Evolutionary conservation across 2,888 invertebrate genomes (phyloP), one percentile per base, ranked within the genome.

Genomic region (Synergus umbraculus): DNA sequence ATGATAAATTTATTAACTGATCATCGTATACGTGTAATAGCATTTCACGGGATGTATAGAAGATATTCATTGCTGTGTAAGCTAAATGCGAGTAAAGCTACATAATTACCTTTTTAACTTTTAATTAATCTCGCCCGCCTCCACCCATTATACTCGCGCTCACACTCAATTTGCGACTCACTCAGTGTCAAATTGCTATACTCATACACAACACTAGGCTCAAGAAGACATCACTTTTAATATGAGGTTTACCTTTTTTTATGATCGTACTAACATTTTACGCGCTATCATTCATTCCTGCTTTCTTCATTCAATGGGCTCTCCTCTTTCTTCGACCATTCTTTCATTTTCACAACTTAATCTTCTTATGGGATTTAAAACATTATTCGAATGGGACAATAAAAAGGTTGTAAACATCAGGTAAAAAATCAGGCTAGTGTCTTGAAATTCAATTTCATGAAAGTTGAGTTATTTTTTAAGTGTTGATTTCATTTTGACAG

Each of bases 211-310:
- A 73, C 15, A 73, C 54, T n/a, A 49, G 12, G 54, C 54, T 22
- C 49, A 73, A 73, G 37, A 73, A 73, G 73, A 73, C 54, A 54
- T 73, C 54, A 73, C 54, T 73, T 73, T 73, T 73, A 73, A 73
- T 73, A 73, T 54, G 54, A 54, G 49, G 37, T 37, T 73, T 41
- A 67, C 73, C 54, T 54, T 54, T 54, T 54, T 73, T 54, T 60
- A 73, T 9, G 54, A 73, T 54, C 49, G n/a, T 4, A 37, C 12
- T 43, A 54, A 73, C 54, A 49, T 54, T 73, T 73, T 54, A 73
- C 73, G 73, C 73, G 9, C 54, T 73, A 73, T 73, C 54, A 73
- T 41, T 73, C 54, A 73, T 73, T 73, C 37, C 73, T 10, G 22
- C 1, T 22, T 22, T 10, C 54, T 73, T 41, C 54, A 73, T 73